Base-by-base conservation (phyloP, 2,888 invertebrate genomes). In the Cheilosia urbana region DNA sequence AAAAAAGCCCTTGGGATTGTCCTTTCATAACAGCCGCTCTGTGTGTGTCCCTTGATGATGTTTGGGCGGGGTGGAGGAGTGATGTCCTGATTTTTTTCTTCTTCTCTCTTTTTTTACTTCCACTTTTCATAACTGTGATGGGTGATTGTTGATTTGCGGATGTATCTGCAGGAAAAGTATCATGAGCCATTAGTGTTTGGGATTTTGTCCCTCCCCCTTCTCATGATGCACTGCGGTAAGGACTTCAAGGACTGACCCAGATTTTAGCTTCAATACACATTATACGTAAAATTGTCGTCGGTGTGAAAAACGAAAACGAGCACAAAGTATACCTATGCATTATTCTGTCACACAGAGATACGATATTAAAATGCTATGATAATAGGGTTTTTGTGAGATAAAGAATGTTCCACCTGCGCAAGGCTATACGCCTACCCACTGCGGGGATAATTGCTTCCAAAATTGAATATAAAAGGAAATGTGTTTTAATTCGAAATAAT, bases 111-210 rank as follows among this genome's bases (percentile, higher is more conserved):
- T 63, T 30, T 30, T 47, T 49, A 65, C 51, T 65, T 65, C 65
- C 51, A 65, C 21, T 34, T 53, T 53, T 53, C 51, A 53, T 53
- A 24, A 24, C 47, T 34, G 47, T 15, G 37, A 60, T 51, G 62
- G 51, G 17, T 81, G 69, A 76, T 81, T 69, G 76, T 81, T 81
- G 81, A 81, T 81, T 65, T 81, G 69, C 49, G 37, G 51, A 65
- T 71, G 57, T 76, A 76, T 71, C 81, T 81, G 81, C 71, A 71
- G 57, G 19, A 53, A 42, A 13, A 58, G 66, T 75, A 62, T 80
- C 76, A 81, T 81, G 63, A 76, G 81, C 81, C 73, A 81, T 76
- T 81, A 76, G 69, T 71, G 57, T 58, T 71, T 47, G 58, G 55
- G 51, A 45, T 60, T 34, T 30, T 66, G 30, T 45, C 24, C 24